phyloP scores from a whole-genome alignment of 2,113 vertebrate genomes.

The Triplophysa tibetana region DNA sequence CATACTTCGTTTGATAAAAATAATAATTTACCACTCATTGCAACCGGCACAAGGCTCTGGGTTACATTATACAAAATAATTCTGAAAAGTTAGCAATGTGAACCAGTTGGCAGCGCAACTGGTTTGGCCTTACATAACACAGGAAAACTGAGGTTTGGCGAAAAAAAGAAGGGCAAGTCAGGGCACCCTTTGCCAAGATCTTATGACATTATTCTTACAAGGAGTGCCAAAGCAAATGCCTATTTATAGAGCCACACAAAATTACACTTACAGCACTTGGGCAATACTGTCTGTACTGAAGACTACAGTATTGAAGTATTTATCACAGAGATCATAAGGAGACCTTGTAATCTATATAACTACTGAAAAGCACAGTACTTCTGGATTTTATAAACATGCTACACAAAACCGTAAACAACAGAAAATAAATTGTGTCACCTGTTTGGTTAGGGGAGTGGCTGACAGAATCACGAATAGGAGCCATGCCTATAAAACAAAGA shows the following conservation, averaged over 20 bases:
- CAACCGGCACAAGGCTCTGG: background rate
- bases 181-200: background rate
- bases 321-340: background rate
- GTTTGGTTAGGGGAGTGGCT: constrained; percentile 96
- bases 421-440: constrained; percentile 75
- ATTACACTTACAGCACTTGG: background rate
- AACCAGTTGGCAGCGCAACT: background rate
- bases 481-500: constrained; percentile 84
- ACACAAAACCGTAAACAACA: constrained; percentile 20
- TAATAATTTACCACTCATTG: too few relatives aligned
- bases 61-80: background rate
- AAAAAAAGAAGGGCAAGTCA: background rate
- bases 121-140: background rate
- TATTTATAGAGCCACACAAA: background rate
- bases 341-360: background rate
- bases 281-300: background rate
- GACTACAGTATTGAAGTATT: background rate
- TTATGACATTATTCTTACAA: constrained; percentile 2
- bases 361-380: background rate
- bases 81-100: background rate
- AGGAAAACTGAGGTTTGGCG: constrained; percentile 10
- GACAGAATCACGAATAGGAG: constrained; percentile 96
- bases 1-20: background rate
- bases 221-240: background rate
- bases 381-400: background rate